These are phyloP conservation scores for Microctonus hyperodae DNA, from an alignment of 2,888 invertebrate species.

Conservation along the genomic window DNA sequence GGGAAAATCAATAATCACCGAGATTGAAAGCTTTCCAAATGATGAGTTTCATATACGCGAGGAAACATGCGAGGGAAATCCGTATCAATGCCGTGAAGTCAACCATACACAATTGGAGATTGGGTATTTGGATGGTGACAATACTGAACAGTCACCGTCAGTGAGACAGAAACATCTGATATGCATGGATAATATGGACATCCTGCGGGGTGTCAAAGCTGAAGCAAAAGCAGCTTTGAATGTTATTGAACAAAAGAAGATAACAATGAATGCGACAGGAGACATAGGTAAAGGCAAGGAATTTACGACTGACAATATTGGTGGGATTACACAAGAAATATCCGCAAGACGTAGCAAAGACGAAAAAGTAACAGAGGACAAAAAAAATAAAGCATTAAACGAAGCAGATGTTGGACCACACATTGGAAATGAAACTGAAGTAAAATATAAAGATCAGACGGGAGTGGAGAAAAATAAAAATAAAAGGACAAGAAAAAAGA, in stretches of 20 bases:
- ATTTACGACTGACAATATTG: not conserved
- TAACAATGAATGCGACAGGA: not conserved
- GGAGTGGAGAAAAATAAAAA: not conserved
- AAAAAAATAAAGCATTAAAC: not conserved
- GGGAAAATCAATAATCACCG: conserved; percentile 52
- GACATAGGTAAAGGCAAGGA: not conserved
- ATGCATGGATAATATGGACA: conserved; percentile 35
- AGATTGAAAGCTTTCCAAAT: conserved; percentile 40
- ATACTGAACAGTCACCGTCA: conserved; percentile 35
- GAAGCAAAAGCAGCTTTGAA: not conserved
- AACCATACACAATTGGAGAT: conserved; percentile 38
- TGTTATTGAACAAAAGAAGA: not conserved
- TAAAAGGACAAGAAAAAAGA: conserved; percentile 5
- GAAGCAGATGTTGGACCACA: not conserved
- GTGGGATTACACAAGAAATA: conserved; percentile 15
- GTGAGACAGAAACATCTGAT: conserved; percentile 27
- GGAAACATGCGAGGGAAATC: conserved; percentile 44
- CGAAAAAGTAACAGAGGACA: conserved; percentile 6
- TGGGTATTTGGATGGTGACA: conserved; percentile 41
- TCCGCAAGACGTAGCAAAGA: not conserved
- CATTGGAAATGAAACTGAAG: not conserved
- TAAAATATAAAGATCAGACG: not conserved
- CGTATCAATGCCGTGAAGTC: conserved; percentile 51
- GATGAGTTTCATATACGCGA: conserved; percentile 48
- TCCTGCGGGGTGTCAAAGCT: conserved; percentile 9